Evolutionary conservation across 2,888 invertebrate species (phyloP), one percentile per base, ranked within the genome.

Genomic region (Drosophila mayaguana): DNA sequence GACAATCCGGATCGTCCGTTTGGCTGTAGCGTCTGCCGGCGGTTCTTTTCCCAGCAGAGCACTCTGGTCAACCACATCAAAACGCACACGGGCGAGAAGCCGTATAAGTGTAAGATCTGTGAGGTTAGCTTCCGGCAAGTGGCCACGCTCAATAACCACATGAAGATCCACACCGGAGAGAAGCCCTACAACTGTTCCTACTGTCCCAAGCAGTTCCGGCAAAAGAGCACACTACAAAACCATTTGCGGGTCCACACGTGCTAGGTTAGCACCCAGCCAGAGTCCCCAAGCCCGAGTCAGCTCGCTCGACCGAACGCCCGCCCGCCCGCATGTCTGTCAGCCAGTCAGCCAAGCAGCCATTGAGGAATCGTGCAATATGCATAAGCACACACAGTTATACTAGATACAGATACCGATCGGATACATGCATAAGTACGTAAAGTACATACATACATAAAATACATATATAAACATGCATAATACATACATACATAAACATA

Each of bases 181-280:
- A 91, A 91, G 83, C 91, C 91, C 67, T 91, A 91, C 71, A 89
- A 83, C 85, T 91, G 91, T 91, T 91, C 91, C 92, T 91, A 90
- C 81, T 91, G 91, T 74, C 92, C 91, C 72, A 91, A 91, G 63
- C 91, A 91, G 82, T 91, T 91, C 78, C 89, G 91, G 65, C 91
- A 91, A 71, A 91, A 91, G 86, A 91, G 91, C 66, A 91, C 91
- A 63, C 83, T 91, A 66, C 89, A 90, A 63, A 91, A 91, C 75
- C 91, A 91, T 83, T 79, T 91, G 65, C 80, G 91, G 81, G 89
- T 91, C 57, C 91, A 91, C 60, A 91, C 90, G 63, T 90, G 91
- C 80, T 91, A 90, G 80, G 63, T 36, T 50, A 54, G 50, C 53
- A 36, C 50, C 45, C 46, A 34, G 40, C 45, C 53, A 63, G 53